phyloP scores from a whole-genome alignment of 2,888 invertebrate species.

The Spisula subtruncata region DNA sequence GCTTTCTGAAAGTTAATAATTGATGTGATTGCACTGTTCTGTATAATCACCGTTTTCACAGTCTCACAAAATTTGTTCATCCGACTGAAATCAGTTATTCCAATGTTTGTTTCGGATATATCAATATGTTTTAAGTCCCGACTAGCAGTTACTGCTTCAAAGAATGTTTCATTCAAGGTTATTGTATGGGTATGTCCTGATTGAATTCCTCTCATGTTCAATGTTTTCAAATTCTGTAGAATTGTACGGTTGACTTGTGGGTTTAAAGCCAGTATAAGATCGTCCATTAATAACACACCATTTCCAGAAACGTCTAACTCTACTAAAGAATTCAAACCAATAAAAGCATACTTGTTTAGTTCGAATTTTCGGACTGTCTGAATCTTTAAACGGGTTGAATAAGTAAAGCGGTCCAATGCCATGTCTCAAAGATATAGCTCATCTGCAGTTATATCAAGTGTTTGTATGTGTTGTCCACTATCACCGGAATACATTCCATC shows the following conservation, averaged over 20 bases:
- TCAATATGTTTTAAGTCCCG: neutral
- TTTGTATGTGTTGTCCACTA: neutral
- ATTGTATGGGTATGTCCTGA: neutral
- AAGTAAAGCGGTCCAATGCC: neutral
- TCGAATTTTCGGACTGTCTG: neutral
- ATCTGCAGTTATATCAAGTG: neutral
- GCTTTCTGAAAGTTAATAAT: neutral
- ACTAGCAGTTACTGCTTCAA: neutral
- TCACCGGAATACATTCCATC: neutral
- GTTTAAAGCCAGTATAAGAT: neutral
- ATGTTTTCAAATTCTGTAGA: neutral
- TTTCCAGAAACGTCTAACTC: neutral
- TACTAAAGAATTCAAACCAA: neutral
- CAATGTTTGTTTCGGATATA: neutral
- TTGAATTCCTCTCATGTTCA: neutral
- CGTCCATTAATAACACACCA: neutral
- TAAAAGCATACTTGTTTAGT: neutral
- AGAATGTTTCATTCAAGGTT: neutral
- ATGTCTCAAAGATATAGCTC: neutral
- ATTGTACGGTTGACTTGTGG: neutral
- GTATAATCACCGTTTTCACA: neutral
- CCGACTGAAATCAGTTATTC: neutral
- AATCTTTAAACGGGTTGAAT: neutral
- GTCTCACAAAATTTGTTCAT: neutral
- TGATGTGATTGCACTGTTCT: neutral